phyloP scores from a whole-genome alignment of 2,113 vertebrate species.

The Spea bombifrons region DNA sequence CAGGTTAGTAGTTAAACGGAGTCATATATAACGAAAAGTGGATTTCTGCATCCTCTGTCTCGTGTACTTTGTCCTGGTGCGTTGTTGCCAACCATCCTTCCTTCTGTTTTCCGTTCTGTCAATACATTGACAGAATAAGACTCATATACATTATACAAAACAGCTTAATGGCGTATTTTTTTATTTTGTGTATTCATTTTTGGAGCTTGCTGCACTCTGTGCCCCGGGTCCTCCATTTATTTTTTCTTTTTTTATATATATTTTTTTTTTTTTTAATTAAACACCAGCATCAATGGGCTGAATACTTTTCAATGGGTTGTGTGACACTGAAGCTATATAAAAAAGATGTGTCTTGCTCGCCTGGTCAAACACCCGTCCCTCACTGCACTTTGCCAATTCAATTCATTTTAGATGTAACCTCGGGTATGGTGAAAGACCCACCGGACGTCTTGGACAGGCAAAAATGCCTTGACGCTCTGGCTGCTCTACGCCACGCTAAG shows the following conservation, averaged over 20 bases:
- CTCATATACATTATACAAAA: background rate
- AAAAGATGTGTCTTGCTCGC: conserved; percentile 86
- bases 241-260: too few relatives aligned
- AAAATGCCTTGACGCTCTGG: conserved; percentile 99
- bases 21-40: conserved; percentile 60
- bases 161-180: background rate
- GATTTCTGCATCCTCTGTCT: conserved; percentile 82
- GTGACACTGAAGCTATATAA: conserved; percentile 89
- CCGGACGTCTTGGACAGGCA: conserved; percentile 99
- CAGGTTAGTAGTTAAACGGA: background rate
- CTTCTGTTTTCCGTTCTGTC: conserved; percentile 38
- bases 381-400: conserved; percentile 98
- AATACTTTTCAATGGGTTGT: conserved; percentile 74
- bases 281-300: background rate
- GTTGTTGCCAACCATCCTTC: conserved; percentile 79
- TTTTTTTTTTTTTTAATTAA: too few relatives aligned
- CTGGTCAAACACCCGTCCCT: conserved; percentile 99
- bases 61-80: conserved; percentile 72
- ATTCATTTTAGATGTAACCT: conserved; percentile 99
- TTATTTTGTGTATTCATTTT: background rate
- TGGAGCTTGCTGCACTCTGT: background rate
- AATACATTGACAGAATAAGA: background rate
- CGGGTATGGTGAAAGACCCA: conserved; percentile 99
- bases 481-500: conserved; percentile 99
- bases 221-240: background rate